Evolutionary conservation across 2,113 vertebrate genomes (phyloP).

Genomic region (Sorex araneus): DNA sequence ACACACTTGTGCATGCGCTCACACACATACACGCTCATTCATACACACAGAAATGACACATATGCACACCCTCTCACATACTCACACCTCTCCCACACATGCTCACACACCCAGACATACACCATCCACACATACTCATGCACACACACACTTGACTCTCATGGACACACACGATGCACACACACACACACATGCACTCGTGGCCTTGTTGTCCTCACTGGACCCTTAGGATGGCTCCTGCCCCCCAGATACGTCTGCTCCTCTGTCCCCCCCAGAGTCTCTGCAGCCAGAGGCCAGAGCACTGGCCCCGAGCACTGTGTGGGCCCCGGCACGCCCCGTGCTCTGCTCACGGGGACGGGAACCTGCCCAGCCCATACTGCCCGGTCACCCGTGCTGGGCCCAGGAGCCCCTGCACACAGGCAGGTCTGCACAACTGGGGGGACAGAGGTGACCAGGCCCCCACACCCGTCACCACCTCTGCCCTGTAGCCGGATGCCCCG

Average conservation of each 20-base stretch:
- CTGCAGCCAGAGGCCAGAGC: not conserved
- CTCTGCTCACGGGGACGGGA: not conserved
- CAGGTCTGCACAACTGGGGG: no score
- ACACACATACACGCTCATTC: no score
- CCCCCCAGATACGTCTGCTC: not conserved
- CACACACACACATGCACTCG: no score
- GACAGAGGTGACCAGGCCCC: not conserved
- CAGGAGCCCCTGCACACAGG: not conserved
- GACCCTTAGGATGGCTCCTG: not conserved
- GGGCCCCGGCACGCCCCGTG: not conserved
- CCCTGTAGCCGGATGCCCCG: not conserved
- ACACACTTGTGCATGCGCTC: no score
- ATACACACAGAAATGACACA: no score
- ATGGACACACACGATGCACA: no score
- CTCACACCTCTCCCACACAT: no score
- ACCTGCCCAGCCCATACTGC: not conserved
- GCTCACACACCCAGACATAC: no score
- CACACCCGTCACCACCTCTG: not conserved
- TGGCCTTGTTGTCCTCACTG: not conserved
- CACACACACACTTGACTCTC: no score
- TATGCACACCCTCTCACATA: no score
- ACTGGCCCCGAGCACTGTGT: not conserved
- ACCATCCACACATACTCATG: no score
- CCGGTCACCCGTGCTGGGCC: no score
- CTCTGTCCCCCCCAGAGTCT: not conserved